A percentile compares a stretch with the other conserved stretches of the same genome.
Evolutionary conservation across 2,888 invertebrate genomes (phyloP).

Genomic region (Clivina fossor): DNA sequence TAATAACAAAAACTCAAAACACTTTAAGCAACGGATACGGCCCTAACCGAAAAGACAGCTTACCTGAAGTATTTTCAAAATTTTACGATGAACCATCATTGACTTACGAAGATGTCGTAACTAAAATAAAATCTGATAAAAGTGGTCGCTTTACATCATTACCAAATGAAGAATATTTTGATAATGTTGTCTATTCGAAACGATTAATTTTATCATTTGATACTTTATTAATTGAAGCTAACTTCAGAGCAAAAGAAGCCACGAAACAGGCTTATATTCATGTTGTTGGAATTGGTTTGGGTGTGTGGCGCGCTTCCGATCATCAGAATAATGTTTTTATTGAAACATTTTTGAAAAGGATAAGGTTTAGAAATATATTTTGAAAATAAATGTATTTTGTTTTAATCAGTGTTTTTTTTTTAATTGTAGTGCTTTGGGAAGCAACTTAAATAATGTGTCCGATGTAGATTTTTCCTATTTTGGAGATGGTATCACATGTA

Average conservation of each 20-base stretch:
- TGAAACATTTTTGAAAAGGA: conserved; percentile 63
- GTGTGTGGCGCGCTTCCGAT: conserved; percentile 64
- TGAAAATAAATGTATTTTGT: background rate
- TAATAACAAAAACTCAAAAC: conserved; percentile 56
- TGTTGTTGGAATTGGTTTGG: conserved; percentile 67
- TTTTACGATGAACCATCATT: conserved; percentile 44
- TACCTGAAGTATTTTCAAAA: conserved; percentile 43
- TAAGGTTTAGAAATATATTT: conserved; percentile 49
- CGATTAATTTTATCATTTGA: conserved; percentile 62
- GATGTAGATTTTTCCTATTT: conserved; percentile 44
- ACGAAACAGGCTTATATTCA: conserved; percentile 63
- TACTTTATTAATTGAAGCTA: conserved; percentile 63
- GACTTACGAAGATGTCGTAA: conserved; percentile 19
- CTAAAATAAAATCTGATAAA: background rate
- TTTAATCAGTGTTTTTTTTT: background rate
- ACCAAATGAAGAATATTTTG: conserved; percentile 38
- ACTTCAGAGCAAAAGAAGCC: conserved; percentile 57
- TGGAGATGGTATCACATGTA: conserved; percentile 28
- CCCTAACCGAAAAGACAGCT: conserved; percentile 34
- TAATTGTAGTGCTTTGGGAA: conserved; percentile 36
- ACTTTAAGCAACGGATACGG: conserved; percentile 56
- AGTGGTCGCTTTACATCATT: conserved; percentile 37
- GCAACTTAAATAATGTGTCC: conserved; percentile 36
- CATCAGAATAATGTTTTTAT: conserved; percentile 67
- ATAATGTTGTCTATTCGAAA: conserved; percentile 52